phyloP scores from a whole-genome alignment of 2,113 vertebrate genomes.

The Connochaetes taurinus region DNA sequence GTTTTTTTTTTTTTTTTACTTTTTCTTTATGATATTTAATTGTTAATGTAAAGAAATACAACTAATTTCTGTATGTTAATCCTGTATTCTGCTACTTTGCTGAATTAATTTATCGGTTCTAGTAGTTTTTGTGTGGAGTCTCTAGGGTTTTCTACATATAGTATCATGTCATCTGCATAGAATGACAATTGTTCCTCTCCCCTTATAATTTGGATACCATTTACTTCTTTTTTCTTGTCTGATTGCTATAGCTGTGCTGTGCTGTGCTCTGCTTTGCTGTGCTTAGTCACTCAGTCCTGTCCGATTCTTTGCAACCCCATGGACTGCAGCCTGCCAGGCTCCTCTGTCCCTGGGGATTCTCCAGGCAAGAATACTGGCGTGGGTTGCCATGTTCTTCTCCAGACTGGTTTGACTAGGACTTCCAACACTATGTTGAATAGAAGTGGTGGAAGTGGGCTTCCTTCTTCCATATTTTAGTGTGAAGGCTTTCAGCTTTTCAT shows the following conservation, averaged over 20 bases:
- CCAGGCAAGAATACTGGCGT: background rate
- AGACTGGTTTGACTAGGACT: background rate
- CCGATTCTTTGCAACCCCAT: accelerated
- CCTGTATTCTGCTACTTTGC: background rate
- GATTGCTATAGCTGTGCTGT: background rate
- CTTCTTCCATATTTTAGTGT: background rate
- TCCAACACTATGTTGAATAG: background rate
- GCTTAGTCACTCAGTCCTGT: background rate
- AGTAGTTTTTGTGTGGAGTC: background rate
- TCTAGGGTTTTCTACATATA: background rate
- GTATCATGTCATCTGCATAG: background rate
- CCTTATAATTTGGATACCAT: background rate
- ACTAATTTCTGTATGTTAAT: background rate
- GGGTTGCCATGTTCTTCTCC: background rate
- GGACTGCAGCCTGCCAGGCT: background rate
- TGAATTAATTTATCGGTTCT: background rate
- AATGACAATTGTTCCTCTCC: background rate
- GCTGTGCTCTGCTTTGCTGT: background rate
- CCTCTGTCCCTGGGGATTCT: background rate
- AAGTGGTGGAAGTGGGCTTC: background rate
- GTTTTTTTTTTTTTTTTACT: background rate
- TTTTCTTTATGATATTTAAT: background rate
- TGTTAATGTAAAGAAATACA: background rate
- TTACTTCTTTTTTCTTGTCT: background rate
- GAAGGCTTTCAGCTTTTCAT: background rate